Percentiles rank a stretch among this genome's conserved stretches.
phyloP scores from a whole-genome alignment of 1,140 invertebrate species.

The Hestina assimilis region DNA sequence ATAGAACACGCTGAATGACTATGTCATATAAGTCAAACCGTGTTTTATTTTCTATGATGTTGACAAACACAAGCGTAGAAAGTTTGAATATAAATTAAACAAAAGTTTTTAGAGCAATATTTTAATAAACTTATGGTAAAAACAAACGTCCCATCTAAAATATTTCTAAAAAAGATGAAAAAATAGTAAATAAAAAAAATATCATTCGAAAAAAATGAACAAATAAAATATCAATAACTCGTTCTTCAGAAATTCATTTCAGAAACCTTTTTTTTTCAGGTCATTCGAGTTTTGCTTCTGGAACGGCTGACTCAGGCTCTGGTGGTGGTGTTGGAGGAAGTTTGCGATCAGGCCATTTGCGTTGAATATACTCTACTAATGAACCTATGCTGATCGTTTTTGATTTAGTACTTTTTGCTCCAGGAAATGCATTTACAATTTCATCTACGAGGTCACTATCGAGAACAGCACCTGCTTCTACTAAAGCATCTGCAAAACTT shows the following conservation, averaged over 20 bases:
- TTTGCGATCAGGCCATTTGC: slow-evolving; percentile 60
- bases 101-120: too few species aligned
- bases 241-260: slow-evolving; percentile 20
- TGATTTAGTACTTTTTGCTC: slow-evolving; percentile 31
- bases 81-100: too few species aligned
- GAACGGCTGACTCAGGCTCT: slow-evolving; percentile 36
- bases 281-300: slow-evolving; percentile 15
- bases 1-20: too few species aligned
- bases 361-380: slow-evolving; percentile 51
- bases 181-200: too few species aligned
- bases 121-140: too few species aligned
- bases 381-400: slow-evolving; percentile 41
- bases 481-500: slow-evolving; percentile 34
- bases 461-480: slow-evolving; percentile 29
- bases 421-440: slow-evolving; percentile 44
- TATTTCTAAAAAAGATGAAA: too few species aligned
- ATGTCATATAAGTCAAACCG: too few species aligned
- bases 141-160: too few species aligned
- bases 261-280: slow-evolving; percentile 21
- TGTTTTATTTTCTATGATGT: too few species aligned
- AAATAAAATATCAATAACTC: background rate
- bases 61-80: too few species aligned
- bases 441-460: slow-evolving; percentile 46
- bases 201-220: background rate
- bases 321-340: slow-evolving; percentile 56